A percentile compares a stretch with the other conserved stretches of the same genome.
Conservation (phyloP, 2,888 invertebrate genomes). For the Macrophya annulata region DNA sequence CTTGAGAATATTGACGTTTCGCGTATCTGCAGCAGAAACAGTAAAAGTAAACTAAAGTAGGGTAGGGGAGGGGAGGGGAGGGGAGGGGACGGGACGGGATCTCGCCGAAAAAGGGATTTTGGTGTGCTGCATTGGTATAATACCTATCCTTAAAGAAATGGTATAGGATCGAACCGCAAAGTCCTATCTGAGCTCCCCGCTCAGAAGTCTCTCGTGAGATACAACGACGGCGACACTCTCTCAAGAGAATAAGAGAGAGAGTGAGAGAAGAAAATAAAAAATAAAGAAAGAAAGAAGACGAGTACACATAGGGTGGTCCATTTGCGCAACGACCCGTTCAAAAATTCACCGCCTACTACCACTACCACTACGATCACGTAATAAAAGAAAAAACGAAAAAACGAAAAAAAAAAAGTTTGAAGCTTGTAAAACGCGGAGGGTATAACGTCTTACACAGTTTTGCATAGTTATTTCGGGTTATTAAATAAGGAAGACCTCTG, state of each 20-base stretch:
- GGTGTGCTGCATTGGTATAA: background rate
- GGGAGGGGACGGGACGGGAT: no score
- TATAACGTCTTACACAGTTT: conserved; percentile 41
- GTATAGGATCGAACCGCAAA: background rate
- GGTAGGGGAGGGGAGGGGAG: no score
- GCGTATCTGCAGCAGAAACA: conserved; percentile 20
- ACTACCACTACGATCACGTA: no score
- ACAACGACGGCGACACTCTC: background rate
- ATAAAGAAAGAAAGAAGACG: background rate
- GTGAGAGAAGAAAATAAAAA: no score
- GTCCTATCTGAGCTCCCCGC: background rate
- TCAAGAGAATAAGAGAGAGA: background rate
- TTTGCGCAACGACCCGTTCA: conserved; percentile 42
- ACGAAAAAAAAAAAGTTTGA: background rate
- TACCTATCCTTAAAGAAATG: no score
- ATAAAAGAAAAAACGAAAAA: background rate
- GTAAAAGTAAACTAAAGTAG: background rate
- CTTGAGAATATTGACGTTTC: conserved; percentile 55
- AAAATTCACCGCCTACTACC: conserved; percentile 46
- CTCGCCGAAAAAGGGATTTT: background rate
- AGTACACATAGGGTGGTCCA: conserved; percentile 18
- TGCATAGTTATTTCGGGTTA: conserved; percentile 52
- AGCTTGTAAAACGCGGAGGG: conserved; percentile 33
- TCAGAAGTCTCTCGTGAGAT: background rate
- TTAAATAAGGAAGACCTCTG: conserved; percentile 41